A percentile compares a stretch with the other conserved stretches of the same genome.
Conservation (phyloP, 2,797 vertebrate genomes). For the Diceros bicornis region DNA sequence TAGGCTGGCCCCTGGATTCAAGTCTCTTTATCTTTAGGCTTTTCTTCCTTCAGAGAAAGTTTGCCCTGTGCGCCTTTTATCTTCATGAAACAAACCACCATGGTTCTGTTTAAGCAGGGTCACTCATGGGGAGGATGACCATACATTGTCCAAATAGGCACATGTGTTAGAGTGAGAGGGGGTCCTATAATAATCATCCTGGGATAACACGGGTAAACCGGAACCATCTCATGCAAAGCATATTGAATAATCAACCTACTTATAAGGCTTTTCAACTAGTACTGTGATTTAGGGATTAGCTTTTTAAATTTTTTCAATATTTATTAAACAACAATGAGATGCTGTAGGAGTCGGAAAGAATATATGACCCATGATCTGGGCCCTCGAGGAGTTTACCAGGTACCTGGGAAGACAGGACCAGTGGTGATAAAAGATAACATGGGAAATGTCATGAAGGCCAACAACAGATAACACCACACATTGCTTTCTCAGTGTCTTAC, state of each 20-base stretch:
- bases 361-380: neutral
- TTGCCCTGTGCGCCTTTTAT: neutral
- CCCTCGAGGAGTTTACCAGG: neutral
- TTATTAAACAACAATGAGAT: neutral
- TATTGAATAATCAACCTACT: neutral
- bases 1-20: neutral
- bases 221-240: neutral
- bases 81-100: neutral
- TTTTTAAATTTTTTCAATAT: neutral
- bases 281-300: neutral
- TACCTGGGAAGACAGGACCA: neutral
- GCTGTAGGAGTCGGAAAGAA: neutral
- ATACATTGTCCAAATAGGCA: neutral
- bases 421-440: neutral
- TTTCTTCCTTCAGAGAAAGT: slow-evolving; percentile 28
- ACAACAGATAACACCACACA: neutral
- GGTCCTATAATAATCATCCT: neutral
- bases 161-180: neutral
- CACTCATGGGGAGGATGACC: neutral
- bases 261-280: neutral
- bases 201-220: neutral
- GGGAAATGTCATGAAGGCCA: neutral
- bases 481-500: neutral
- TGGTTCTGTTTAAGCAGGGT: neutral
- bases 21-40: neutral